These are phyloP conservation scores for Ceyx melanurus DNA, from an alignment of 2,113 vertebrate genomes.

Conservation along the genomic window DNA sequence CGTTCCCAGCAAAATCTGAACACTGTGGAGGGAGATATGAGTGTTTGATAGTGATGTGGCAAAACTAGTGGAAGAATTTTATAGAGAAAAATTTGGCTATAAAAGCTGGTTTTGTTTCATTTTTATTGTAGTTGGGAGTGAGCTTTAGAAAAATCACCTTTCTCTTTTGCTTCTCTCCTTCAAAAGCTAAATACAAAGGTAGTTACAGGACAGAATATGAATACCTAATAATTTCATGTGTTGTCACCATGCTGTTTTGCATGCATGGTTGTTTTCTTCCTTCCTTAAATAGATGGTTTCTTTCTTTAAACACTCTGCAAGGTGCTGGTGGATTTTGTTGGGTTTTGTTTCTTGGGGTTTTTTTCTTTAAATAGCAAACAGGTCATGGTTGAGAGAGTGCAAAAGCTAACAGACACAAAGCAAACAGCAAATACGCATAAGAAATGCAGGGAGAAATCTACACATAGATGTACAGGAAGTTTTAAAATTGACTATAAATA, in stretches of 20 bases:
- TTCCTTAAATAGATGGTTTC: neutral
- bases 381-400: neutral
- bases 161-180: neutral
- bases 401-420: neutral
- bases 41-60: accelerated
- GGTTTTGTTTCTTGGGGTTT: neutral
- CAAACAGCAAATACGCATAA: neutral
- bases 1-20: neutral
- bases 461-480: neutral
- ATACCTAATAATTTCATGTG: neutral
- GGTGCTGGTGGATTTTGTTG: neutral
- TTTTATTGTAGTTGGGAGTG: neutral
- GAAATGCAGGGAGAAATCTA: neutral
- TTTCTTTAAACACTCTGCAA: neutral
- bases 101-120: neutral
- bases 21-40: accelerated
- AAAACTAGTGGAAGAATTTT: neutral
- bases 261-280: neutral
- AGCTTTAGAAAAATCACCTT: neutral
- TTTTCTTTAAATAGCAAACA: neutral
- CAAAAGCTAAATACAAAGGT: neutral
- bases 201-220: neutral
- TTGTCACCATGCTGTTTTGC: neutral
- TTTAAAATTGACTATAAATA: slow-evolving; percentile 33
- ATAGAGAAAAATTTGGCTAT: neutral